Evolutionary conservation across 2,888 invertebrate species (phyloP), one percentile per base, ranked within the genome.

Genomic region (Poecilus cupreus): DNA sequence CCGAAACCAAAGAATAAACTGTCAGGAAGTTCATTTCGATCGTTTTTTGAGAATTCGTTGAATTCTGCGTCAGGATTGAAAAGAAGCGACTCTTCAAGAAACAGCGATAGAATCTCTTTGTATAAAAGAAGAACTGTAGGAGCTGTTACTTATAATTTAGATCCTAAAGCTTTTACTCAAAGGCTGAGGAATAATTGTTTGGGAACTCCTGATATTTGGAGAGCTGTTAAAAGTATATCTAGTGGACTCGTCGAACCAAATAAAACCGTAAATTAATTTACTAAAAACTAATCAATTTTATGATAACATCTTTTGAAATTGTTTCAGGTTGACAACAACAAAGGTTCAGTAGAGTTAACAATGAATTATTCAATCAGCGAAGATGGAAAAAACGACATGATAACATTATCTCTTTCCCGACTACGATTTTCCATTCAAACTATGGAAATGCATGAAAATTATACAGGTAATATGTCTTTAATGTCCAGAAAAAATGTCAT

Each of bases 181-280:
- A 92, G 92, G 88, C 90, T 93, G 76, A 90, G 90, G 82, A 92
- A 92, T 84, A 90, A 91, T 82, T 89, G 92, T 81, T 91, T 92
- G 80, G 92, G 93, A 6, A 94, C 94, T 3, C 93, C 93, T 2
- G 94, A 94, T 87, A 91, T 94, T 86, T 94, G 94, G 94, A 91
- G 93, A 85, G 92, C 92, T 22, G 90, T 94, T 74, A 92, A 91
- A 85, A 93, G 93, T 57, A 93, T 94, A 64, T 90, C 92, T 0
- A 93, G 93, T 86, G 94, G 94, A 37, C 90, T 94, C 80, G 86
- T 89, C 3, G 86, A 90, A 68, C 87, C 91, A 39, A 93, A 88
- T 68, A 88, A 88, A 24, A 88, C 91, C 87, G 92, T 92, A 89
- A 86, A 54, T n/a, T 75, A 37, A 11, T 10, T 22, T 54, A 20